These are phyloP conservation scores for Ctenopoma multispine DNA, from an alignment of 2,797 vertebrate species.

Conservation along the genomic window DNA sequence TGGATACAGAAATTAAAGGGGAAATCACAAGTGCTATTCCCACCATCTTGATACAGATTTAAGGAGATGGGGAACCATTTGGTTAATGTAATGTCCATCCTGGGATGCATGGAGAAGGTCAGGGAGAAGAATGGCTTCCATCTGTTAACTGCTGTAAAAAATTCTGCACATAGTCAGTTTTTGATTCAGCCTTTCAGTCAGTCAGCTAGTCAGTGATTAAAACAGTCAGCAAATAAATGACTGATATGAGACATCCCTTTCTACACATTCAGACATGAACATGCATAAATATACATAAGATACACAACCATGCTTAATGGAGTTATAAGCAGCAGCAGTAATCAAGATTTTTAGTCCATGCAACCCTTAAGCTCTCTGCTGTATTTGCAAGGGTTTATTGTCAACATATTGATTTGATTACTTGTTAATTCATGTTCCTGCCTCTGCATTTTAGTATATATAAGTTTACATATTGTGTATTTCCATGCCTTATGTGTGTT, in stretches of 20 bases:
- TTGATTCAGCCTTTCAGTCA: constrained; percentile 21
- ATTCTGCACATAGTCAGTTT: constrained; percentile 49
- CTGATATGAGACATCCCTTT: not conserved
- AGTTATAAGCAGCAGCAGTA: constrained; percentile 32
- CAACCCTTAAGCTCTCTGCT: constrained; percentile 18
- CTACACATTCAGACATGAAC: not conserved
- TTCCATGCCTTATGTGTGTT: constrained; percentile 36
- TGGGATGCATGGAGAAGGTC: constrained; percentile 46
- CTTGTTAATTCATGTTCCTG: constrained; percentile 34
- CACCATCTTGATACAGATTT: constrained; percentile 44
- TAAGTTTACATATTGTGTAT: constrained; percentile 28
- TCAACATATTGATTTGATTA: constrained; percentile 55
- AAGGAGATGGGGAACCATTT: constrained; percentile 48
- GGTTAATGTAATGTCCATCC: constrained; percentile 57
- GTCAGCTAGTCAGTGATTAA: constrained; percentile 25
- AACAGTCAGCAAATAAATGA: constrained; percentile 42
- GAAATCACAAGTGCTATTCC: constrained; percentile 49
- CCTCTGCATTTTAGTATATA: not conserved
- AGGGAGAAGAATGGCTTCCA: constrained; percentile 45
- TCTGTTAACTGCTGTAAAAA: constrained; percentile 56
- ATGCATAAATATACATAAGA: not conserved
- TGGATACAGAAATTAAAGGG: constrained; percentile 59
- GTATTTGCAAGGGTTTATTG: constrained; percentile 31
- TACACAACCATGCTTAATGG: constrained; percentile 6
- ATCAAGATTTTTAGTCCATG: constrained; percentile 41